Conservation (phyloP, 2,797 vertebrate species). For the Psittacula echo region DNA sequence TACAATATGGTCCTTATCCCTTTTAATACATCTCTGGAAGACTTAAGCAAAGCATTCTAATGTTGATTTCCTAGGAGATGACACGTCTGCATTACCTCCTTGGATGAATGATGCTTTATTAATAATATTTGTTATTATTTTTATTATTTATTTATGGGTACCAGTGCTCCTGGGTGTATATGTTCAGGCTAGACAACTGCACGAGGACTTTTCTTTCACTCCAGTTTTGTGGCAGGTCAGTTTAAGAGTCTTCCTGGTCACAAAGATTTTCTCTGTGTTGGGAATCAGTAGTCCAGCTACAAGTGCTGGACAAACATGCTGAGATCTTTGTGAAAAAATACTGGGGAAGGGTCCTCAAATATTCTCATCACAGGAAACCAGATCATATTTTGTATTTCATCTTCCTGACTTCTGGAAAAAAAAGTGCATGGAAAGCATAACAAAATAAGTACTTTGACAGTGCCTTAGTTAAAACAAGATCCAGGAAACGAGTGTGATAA, state of each 20-base stretch:
- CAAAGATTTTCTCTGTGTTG: background rate
- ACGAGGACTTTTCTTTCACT: background rate
- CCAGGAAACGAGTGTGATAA: slow-evolving; percentile 35
- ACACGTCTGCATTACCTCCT: background rate
- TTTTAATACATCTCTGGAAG: slow-evolving; percentile 49
- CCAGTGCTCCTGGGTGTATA: background rate
- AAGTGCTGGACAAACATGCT: background rate
- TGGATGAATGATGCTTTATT: background rate
- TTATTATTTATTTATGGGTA: background rate
- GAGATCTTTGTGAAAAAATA: background rate
- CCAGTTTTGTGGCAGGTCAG: background rate
- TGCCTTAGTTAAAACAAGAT: slow-evolving; percentile 29
- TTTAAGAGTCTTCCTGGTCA: background rate
- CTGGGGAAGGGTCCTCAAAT: background rate
- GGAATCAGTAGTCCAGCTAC: background rate
- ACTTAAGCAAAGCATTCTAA: background rate
- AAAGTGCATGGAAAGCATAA: background rate
- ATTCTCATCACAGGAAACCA: background rate
- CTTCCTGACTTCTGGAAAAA: background rate
- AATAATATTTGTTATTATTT: background rate
- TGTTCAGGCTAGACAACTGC: background rate
- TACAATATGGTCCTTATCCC: slow-evolving; percentile 61
- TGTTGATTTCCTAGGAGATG: background rate
- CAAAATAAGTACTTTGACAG: slow-evolving; percentile 22
- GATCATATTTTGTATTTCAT: slow-evolving; percentile 2